Base-by-base conservation (phyloP, 1,140 invertebrate genomes). In the Aricia agestis region DNA sequence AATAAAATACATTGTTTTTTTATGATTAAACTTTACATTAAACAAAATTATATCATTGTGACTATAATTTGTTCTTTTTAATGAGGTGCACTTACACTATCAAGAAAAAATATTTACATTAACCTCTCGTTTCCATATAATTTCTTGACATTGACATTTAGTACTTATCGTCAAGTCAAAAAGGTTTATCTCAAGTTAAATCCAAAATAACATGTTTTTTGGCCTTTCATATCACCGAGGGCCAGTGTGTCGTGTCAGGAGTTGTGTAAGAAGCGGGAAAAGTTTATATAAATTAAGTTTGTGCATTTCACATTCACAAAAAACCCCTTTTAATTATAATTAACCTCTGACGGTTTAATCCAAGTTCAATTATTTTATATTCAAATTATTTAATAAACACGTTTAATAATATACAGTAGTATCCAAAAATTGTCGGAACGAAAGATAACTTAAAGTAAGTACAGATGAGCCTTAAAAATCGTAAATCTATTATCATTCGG, bases 171-270 rank as follows among this genome's bases (percentile, higher is more conserved):
- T 63, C 7, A 63, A 25, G 59, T 25, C 15, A 1, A 9, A 17
- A n/a, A 59, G 58, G n/a, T 59, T 59, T 63, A 63, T 19, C 59
- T 19, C 59, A 63, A 63, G 31, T 63, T 11, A 25, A 18, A 18
- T 25, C 59, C 17, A 63, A 63, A 59, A 59, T 5, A 59, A 63
- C 17, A 25, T 25, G 10, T 19, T 63, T 18, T 63, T 25, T 63
- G 59, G 45, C 45, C 45, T 19, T 63, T 19, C 18, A 25, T 25
- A 63, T 19, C 18, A 25, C 17, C 18, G 59, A 25, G 18, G 1
- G 18, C 19, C 2, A 19, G 9, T 19, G 10, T 19, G 11, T 63
- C 36, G 10, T 19, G 11, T 63, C 36, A 36, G 36, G 36, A 36
- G 36, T 36, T 36, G 36, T 9, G 36, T 36, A 36, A 7, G 9